phyloP scores from a whole-genome alignment of 35 echinoderm and acorn worm species.

The Heliocidaris tuberculata region DNA sequence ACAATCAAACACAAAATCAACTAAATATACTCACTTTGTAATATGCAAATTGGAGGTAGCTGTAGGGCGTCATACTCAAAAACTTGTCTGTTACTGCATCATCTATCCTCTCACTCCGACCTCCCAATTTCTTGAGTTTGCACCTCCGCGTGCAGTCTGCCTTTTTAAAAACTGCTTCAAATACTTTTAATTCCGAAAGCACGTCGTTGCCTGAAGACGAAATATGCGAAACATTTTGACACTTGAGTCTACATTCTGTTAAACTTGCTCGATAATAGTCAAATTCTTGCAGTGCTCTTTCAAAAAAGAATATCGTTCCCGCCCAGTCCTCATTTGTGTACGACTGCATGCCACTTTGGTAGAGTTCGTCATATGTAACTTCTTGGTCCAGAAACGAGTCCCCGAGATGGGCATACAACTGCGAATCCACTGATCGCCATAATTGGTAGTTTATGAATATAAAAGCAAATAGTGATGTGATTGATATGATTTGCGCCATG shows the following conservation, averaged over 20 bases:
- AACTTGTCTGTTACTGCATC: slow-evolving; percentile 87
- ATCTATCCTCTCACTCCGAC: slow-evolving; percentile 72
- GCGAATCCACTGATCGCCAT: slow-evolving; percentile 51
- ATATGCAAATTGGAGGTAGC: slow-evolving; percentile 96
- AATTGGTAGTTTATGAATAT: slow-evolving; percentile 67
- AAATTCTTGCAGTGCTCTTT: slow-evolving; percentile 90
- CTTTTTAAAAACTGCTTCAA: slow-evolving; percentile 82
- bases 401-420: slow-evolving; percentile 46
- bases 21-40: slow-evolving; percentile 74
- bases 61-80: slow-evolving; percentile 79
- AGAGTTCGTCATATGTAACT: slow-evolving; percentile 85
- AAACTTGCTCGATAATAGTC: slow-evolving; percentile 79
- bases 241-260: slow-evolving; percentile 82
- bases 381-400: slow-evolving; percentile 38
- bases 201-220: slow-evolving; percentile 28
- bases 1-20: too few relatives aligned
- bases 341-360: slow-evolving; percentile 72
- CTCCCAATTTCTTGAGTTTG: slow-evolving; percentile 77
- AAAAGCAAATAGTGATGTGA: slow-evolving; percentile 54
- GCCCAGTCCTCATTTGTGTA: slow-evolving; percentile 85
- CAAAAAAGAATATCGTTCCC: slow-evolving; percentile 72
- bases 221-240: slow-evolving; percentile 64
- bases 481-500: slow-evolving; percentile 77
- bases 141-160: slow-evolving; percentile 83
- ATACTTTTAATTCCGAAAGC: slow-evolving; percentile 76